These are phyloP conservation scores for Melanostoma mellinum DNA, from an alignment of 2,888 invertebrate species.

Conservation along the genomic window DNA sequence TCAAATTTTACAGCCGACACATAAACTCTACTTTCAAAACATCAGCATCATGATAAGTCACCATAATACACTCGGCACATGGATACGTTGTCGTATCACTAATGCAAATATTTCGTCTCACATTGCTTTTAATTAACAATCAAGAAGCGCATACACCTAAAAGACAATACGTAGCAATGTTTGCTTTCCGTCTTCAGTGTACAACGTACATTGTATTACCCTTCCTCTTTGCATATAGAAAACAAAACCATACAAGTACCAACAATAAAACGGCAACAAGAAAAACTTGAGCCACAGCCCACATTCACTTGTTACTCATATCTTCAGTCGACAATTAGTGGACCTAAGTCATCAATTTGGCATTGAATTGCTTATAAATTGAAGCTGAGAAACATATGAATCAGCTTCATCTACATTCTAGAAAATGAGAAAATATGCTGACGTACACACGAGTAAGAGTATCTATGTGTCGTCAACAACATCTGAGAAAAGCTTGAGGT, in stretches of 20 bases:
- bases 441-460: constrained; percentile 25
- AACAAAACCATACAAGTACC: background rate
- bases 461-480: background rate
- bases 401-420: constrained; percentile 51
- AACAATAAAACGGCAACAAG: background rate
- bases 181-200: constrained; percentile 17
- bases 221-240: constrained; percentile 5
- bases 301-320: constrained; percentile 51
- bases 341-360: constrained; percentile 63
- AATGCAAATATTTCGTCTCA: constrained; percentile 32
- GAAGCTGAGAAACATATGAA: constrained; percentile 56
- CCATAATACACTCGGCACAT: constrained; percentile 29
- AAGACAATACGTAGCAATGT: constrained; percentile 41
- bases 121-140: constrained; percentile 31
- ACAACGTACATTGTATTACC: background rate
- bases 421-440: constrained; percentile 33
- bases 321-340: constrained; percentile 58
- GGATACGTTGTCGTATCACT: background rate
- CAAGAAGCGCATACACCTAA: constrained; percentile 25
- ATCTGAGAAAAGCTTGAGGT: constrained; percentile 33
- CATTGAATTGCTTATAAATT: constrained; percentile 54
- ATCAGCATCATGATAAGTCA: constrained; percentile 7
- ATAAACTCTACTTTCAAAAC: background rate
- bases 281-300: constrained; percentile 46
- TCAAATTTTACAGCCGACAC: constrained; percentile 11